Percentiles rank a stretch among this genome's conserved stretches.
phyloP scores from a whole-genome alignment of 2,797 vertebrate genomes.

The Notoglanidium macrostoma region DNA sequence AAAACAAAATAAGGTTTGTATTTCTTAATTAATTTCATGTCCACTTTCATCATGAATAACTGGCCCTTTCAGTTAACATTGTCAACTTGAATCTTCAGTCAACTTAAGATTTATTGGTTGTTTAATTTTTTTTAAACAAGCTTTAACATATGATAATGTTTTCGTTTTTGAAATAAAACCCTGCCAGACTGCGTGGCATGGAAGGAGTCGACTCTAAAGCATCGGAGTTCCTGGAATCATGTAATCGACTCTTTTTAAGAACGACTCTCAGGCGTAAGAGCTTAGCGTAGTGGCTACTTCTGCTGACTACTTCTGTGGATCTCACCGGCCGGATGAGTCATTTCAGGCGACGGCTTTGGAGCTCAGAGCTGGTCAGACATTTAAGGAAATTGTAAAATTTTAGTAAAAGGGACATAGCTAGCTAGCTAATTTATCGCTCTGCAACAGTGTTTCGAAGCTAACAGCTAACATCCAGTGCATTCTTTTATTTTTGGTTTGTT shows the following conservation, averaged over 20 bases:
- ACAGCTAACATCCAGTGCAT: neutral
- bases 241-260: neutral
- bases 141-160: neutral
- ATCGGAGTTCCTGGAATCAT: constrained; percentile 34
- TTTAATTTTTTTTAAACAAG: neutral
- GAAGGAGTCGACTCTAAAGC: neutral
- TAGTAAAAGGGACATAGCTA: neutral
- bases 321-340: neutral
- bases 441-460: neutral
- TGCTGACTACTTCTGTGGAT: neutral
- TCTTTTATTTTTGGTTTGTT: neutral
- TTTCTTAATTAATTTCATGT: neutral
- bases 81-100: neutral
- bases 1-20: neutral
- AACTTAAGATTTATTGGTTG: neutral
- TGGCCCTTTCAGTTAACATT: neutral
- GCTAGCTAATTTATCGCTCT: neutral
- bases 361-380: neutral
- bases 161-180: neutral
- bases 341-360: neutral
- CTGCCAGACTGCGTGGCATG: too few species aligned
- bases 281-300: too few species aligned
- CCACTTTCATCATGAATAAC: neutral
- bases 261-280: neutral
- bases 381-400: neutral